A percentile compares a stretch with the other conserved stretches of the same genome.
phyloP scores from a whole-genome alignment of 2,113 vertebrate genomes.

The Sander vitreus region DNA sequence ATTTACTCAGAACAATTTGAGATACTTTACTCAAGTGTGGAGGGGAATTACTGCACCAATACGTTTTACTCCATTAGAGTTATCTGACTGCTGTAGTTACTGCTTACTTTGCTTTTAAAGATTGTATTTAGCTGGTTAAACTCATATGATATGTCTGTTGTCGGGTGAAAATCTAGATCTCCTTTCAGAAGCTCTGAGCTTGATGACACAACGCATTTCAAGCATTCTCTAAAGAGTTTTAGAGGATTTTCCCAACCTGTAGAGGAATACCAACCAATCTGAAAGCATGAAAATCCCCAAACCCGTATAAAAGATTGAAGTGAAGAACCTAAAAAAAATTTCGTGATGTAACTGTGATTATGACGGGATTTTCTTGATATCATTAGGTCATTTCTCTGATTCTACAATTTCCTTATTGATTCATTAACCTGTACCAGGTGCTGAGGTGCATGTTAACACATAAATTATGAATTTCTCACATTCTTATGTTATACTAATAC shows the following conservation, averaged over 20 bases:
- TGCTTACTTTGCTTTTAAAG: neutral
- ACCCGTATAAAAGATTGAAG: neutral
- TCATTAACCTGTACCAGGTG: no score
- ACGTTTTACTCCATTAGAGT: neutral
- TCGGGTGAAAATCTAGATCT: neutral
- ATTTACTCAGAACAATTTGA: neutral
- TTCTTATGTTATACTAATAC: neutral
- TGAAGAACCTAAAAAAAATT: neutral
- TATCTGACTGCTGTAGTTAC: neutral
- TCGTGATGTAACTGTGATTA: neutral
- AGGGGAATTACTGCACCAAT: neutral
- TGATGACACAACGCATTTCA: neutral
- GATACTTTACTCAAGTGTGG: neutral
- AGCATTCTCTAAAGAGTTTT: no score
- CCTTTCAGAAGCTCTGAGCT: neutral
- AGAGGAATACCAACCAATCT: neutral
- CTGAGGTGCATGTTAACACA: neutral
- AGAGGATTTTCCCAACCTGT: neutral
- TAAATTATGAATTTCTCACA: no score
- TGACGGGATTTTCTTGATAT: neutral
- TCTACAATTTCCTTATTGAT: neutral
- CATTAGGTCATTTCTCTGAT: neutral
- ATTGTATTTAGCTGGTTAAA: neutral
- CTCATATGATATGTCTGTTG: neutral
- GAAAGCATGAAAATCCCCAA: neutral